A percentile compares a stretch with the other conserved stretches of the same genome.
These are phyloP conservation scores for Anoplopoma fimbria DNA, from an alignment of 2,113 vertebrate species.

Conservation along the genomic window DNA sequence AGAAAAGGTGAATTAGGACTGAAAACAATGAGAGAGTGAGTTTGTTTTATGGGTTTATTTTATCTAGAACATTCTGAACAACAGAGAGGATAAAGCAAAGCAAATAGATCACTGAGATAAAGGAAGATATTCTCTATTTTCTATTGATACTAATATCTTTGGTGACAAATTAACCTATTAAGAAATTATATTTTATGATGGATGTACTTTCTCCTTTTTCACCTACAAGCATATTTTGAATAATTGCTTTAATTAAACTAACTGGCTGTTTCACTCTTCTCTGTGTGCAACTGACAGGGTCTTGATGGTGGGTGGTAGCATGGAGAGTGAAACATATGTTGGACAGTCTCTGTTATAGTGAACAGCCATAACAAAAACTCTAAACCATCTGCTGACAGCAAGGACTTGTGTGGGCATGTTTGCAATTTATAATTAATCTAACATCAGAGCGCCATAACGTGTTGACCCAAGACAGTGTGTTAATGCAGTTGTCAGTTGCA, in stretches of 20 bases:
- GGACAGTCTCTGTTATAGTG: background rate
- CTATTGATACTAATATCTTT: background rate
- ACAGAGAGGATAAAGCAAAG: background rate
- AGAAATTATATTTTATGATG: background rate
- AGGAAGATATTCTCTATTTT: background rate
- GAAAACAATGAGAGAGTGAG: slow-evolving; percentile 3
- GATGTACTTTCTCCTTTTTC: background rate
- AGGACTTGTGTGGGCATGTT: background rate
- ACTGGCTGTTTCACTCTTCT: slow-evolving; percentile 14
- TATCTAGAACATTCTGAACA: background rate
- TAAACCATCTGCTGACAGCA: background rate
- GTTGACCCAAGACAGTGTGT: background rate
- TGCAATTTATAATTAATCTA: slow-evolving; percentile 13
- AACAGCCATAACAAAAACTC: background rate
- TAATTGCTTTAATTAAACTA: slow-evolving; percentile 27
- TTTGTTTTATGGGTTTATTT: background rate
- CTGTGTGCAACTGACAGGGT: background rate
- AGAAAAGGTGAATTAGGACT: background rate
- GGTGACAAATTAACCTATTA: background rate
- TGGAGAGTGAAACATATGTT: background rate
- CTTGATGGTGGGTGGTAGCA: background rate
- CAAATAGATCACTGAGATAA: background rate
- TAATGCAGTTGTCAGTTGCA: background rate
- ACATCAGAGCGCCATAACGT: slow-evolving; percentile 17
- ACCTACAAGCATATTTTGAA: background rate